Evolutionary conservation across 2,113 vertebrate genomes (phyloP).

Genomic region (Stomatorhinus ivindoensis): DNA sequence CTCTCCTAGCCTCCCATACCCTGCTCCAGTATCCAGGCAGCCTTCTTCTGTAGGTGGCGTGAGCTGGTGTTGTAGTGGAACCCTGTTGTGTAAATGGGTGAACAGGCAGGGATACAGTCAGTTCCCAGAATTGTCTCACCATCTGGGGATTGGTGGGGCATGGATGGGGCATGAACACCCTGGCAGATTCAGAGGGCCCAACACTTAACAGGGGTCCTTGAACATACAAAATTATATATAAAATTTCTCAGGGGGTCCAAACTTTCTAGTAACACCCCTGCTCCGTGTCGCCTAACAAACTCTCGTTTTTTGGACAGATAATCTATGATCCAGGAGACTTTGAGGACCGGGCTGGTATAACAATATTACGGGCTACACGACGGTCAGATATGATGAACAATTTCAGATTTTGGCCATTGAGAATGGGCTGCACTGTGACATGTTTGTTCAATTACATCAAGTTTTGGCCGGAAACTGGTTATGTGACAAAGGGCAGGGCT

Average conservation of each 20-base stretch:
- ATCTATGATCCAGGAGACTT: neutral
- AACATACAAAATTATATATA: neutral
- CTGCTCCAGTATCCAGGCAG: neutral
- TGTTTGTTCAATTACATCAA: conserved; percentile 55
- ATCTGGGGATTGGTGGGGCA: neutral
- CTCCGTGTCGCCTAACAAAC: neutral
- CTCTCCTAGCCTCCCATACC: neutral
- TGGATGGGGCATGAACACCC: neutral
- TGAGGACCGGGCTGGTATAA: neutral
- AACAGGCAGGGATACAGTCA: neutral
- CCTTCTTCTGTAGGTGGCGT: neutral
- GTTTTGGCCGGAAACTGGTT: conserved; percentile 37
- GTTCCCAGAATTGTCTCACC: neutral
- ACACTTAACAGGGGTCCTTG: neutral
- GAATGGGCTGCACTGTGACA: conserved; percentile 28
- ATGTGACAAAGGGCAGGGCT: conserved; percentile 34
- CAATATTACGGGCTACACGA: neutral
- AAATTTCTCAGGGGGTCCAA: neutral
- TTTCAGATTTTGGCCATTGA: conserved; percentile 23
- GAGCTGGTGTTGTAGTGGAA: neutral
- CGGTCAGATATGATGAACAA: neutral
- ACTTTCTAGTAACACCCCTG: neutral
- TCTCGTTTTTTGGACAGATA: neutral
- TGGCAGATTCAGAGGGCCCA: neutral
- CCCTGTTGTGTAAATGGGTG: neutral